Base-by-base conservation (phyloP, 2,888 invertebrate genomes). In the Tipula helvola region DNA sequence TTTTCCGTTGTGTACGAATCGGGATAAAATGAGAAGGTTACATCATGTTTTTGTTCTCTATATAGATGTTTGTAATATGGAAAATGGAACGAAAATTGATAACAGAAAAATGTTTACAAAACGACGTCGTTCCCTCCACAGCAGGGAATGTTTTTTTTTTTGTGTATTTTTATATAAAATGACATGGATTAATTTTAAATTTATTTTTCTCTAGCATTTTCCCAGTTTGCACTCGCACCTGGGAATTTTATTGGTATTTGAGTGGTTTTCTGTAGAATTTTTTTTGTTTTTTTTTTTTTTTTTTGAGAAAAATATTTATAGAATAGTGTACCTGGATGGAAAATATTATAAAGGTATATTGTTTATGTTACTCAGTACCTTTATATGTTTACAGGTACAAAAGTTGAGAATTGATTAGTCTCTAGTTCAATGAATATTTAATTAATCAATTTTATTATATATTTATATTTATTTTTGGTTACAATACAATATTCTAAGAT, bases 101-200 rank as follows among this genome's bases (percentile, higher is more conserved):
- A 52, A 16, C 39, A 39, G 39, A 39, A 52, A 28, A 8, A 52
- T 52, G n/a, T 52, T 52, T 52, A 52, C 52, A 52, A 52, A 2
- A 52, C 52, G 52, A 52, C 52, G n/a, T 47, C n/a, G 71, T 28
- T 7, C 57, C 57, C 57, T 28, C 18, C 57, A 8, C n/a, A 52
- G n/a, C 16, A n/a, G 52, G 16, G 28, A 57, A 28, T 28, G 3
- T 52, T n/a, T 71, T 71, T 28, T 71, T 28, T 28, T 28, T 12
- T 71, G 1, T 57, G 8, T 71, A 8, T 28, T 12, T 71, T 1
- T 57, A 3, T 71, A 18, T 71, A 71, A 71, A 71, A 71, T 28
- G 71, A 71, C 71, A 71, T 71, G 71, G 71, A 71, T 71, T 71
- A 71, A 71, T 71, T 71, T 71, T 71, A 71, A 71, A 71, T 71